A percentile compares a stretch with the other conserved stretches of the same genome.
phyloP scores from a whole-genome alignment of 2,888 invertebrate species.

The Ferdinandea cuprea region DNA sequence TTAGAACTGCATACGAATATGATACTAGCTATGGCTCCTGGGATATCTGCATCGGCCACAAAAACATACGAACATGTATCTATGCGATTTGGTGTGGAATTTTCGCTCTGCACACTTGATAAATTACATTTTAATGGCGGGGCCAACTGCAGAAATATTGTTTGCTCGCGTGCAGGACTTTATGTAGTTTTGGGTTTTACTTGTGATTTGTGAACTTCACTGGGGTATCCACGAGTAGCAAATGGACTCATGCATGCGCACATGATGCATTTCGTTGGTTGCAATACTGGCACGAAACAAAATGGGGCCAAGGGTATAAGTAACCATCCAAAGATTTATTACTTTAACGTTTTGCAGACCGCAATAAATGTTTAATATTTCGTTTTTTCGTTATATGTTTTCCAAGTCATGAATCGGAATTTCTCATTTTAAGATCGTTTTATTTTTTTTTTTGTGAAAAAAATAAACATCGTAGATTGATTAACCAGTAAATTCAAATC shows the following conservation, averaged over 20 bases:
- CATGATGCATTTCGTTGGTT: constrained; percentile 51
- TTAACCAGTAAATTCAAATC: too few species aligned
- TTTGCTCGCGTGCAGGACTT: constrained; percentile 65
- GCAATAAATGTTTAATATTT: background rate
- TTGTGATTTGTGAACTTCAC: constrained; percentile 69
- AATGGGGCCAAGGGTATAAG: constrained; percentile 45
- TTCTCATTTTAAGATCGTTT: too few species aligned
- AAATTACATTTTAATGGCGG: constrained; percentile 70
- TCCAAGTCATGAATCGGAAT: background rate
- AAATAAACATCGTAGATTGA: too few species aligned
- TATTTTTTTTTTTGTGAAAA: too few species aligned
- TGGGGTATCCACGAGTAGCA: constrained; percentile 47
- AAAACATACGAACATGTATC: constrained; percentile 22
- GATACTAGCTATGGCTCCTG: constrained; percentile 8
- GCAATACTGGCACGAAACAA: constrained; percentile 22
- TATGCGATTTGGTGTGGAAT: constrained; percentile 44
- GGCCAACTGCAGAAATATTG: constrained; percentile 69
- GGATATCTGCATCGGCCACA: constrained; percentile 48
- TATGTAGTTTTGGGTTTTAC: constrained; percentile 62
- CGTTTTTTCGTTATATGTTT: background rate
- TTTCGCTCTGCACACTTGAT: constrained; percentile 59
- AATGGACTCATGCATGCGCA: constrained; percentile 68
- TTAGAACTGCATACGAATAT: constrained; percentile 9
- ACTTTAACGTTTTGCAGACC: constrained; percentile 22
- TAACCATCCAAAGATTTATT: constrained; percentile 49